Evolutionary conservation across 2,797 vertebrate genomes (phyloP), one percentile per base, ranked within the genome.

Genomic region (Erethizon dorsatum): DNA sequence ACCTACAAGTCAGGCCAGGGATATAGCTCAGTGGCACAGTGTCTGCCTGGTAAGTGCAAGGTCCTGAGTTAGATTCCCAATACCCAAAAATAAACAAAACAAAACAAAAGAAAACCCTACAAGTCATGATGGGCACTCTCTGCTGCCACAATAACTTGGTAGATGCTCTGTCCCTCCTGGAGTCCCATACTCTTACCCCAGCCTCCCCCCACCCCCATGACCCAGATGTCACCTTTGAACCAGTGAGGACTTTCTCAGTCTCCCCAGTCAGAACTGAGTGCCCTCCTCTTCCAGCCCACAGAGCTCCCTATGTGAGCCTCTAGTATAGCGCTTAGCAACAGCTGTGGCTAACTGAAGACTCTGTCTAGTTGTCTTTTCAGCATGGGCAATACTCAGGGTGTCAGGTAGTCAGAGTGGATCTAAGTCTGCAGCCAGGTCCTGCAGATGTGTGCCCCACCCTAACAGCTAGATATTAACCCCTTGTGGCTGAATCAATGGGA

Each of bases 251-350:
- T 26, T 83, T 33, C 31, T 61, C 8, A 26, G 10, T 28, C 4
- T 41, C 13, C 26, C 56, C 24, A 80, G 4, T 41, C 54, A 61
- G 52, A 83, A 47, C n/a, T 56, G 37, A 65, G 9, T 13, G 33
- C 45, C 54, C 52, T 47, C 28, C 79, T 91, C 31, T 71, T 84
- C 52, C 17, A 54, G 54, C 33, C 61, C 22, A 13, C 45, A 71
- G 0, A 57, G 33, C 52, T 69, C 37, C 31, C 22, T 9, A 0
- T 0, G 1, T 50, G 24, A 13, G n/a, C 10, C 31, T n/a, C 20
- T 50, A 52, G 11, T 2, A 47, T 2, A 75, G 45, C 9, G 41
- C 79, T 80, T 50, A 26, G 50, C 33, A 56, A 28, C 6, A 31
- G 33, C 5, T 56, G 6, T 67, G 41, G 80, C 18, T 65, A 41